Evolutionary conservation across 2,888 invertebrate species (phyloP).

Genomic region (Eupsilia transversa): DNA sequence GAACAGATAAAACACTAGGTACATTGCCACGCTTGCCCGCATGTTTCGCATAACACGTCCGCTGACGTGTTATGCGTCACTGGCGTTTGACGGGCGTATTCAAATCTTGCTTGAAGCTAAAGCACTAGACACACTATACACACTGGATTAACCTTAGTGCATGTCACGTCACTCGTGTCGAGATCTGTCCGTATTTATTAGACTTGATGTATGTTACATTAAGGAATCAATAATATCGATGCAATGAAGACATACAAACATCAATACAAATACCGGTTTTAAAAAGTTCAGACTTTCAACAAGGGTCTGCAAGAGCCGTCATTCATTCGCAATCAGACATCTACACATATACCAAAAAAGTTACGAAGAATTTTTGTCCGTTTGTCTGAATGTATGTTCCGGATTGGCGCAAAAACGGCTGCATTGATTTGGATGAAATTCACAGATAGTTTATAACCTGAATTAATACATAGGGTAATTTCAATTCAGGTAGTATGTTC

Average conservation of each 20-base stretch:
- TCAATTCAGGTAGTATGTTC: not conserved
- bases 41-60: not conserved
- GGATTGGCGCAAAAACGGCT: not conserved
- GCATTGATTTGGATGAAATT: not conserved
- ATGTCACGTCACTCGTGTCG: not conserved
- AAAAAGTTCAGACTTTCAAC: constrained; percentile 1
- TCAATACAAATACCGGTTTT: not conserved
- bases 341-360: not conserved
- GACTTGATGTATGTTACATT: not conserved
- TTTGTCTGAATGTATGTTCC: no score
- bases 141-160: no score
- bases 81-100: constrained; percentile 5
- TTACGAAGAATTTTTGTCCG: not conserved
- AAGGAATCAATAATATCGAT: not conserved
- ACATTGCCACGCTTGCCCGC: not conserved
- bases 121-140: not conserved
- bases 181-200: not conserved
- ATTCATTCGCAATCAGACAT: not conserved
- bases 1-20: no score
- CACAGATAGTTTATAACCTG: not conserved
- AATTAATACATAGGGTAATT: not conserved
- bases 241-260: not conserved
- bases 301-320: no score
- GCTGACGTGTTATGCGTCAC: no score
- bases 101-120: not conserved